Evolutionary conservation across 2,888 invertebrate genomes (phyloP), one percentile per base, ranked within the genome.

Genomic region (Hydroisotoma schaefferi): DNA sequence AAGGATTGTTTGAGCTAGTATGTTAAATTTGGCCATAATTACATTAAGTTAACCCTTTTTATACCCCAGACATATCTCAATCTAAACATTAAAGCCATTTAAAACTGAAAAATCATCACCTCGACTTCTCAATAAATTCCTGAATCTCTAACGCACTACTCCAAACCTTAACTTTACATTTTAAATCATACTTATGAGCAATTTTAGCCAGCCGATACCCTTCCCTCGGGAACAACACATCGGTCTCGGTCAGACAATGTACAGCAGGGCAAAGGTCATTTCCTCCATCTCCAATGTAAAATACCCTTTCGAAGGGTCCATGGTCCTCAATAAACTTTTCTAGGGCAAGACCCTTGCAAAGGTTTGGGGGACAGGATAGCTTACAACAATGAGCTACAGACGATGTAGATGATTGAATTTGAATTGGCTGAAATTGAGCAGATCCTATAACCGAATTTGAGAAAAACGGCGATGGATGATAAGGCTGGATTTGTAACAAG

Each of bases 221-320:
- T 43, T 78, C 75, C 53, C 88, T 78, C 4, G 85, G 84, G 74
- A 86, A 88, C 1, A 84, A 84, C 61, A 85, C 76, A 76, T 88
- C 88, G 8, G 77, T 76, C 28, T 78, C 74, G 0, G 77, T 77
- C 28, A 89, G 77, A 22, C 43, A n/a, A n/a, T 40, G 15, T 20
- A 40, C 5, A 15, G 85, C 80, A 0, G 90, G 88, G 74, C 90
- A 90, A 47, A 87, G 81, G 75, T 90, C 90, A 76, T 90, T 89
- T 28, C 77, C 77, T 1, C 90, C 90, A 79, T 90, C 90, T 0
- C 90, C 90, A 10, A 85, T 79, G 74, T 88, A 90, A 4, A 84
- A 78, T 5, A 87, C 77, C 67, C 76, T 79, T 22, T 80, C 76
- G 73, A 85, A 87, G 2, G 71, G 70, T 1, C 83, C 77, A 43